Conservation (phyloP, 2,888 invertebrate genomes). For the Melinopterus prodromus region DNA sequence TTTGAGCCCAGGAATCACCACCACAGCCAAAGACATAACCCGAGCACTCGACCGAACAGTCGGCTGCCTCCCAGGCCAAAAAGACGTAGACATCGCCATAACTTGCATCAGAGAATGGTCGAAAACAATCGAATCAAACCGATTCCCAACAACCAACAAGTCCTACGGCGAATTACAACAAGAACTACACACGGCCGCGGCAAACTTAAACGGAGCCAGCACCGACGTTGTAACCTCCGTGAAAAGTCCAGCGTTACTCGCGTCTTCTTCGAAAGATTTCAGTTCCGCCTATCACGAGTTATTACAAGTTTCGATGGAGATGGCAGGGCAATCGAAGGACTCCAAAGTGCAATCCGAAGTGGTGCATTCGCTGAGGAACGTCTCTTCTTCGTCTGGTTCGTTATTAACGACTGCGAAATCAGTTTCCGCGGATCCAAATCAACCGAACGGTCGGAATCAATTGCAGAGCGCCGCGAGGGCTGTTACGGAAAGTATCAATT, state of each 20-base stretch:
- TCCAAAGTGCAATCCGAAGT: conserved; percentile 80
- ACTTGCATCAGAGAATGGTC: conserved; percentile 81
- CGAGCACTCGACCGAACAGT: conserved; percentile 72
- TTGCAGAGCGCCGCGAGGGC: conserved; percentile 87
- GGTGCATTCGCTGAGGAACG: conserved; percentile 85
- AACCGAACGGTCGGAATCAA: conserved; percentile 91
- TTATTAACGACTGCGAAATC: conserved; percentile 88
- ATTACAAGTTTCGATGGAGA: conserved; percentile 78
- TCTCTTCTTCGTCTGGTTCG: conserved; percentile 87
- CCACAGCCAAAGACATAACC: conserved; percentile 76
- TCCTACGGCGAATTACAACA: conserved; percentile 83
- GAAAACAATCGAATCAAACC: conserved; percentile 74
- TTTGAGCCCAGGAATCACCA: conserved; percentile 70
- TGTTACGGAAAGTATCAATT: conserved; percentile 93
- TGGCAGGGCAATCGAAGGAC: conserved; percentile 84
- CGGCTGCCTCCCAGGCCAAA: conserved; percentile 90
- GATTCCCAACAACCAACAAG: conserved; percentile 79
- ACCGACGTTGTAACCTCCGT: conserved; percentile 83
- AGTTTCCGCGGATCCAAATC: conserved; percentile 86
- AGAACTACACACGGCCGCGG: conserved; percentile 86
- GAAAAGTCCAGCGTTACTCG: conserved; percentile 74
- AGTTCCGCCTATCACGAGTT: conserved; percentile 81
- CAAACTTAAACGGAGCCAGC: conserved; percentile 83
- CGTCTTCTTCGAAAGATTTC: conserved; percentile 79
- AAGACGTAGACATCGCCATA: conserved; percentile 91